Evolutionary conservation across 2,797 vertebrate genomes (phyloP).

Genomic region (Cryptoprocta ferox): DNA sequence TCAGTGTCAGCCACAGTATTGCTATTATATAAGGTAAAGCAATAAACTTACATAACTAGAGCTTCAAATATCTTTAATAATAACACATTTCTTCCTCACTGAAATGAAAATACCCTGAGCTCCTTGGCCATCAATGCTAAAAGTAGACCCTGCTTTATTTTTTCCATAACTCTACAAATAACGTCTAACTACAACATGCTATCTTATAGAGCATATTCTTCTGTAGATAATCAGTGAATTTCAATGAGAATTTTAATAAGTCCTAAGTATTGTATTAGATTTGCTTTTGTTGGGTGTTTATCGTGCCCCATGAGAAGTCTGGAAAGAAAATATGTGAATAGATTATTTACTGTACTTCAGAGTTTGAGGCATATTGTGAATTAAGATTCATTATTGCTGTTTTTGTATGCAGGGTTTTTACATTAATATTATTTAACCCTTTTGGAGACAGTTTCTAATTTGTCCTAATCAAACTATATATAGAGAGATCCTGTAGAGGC

Average conservation of each 20-base stretch:
- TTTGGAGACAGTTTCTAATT: constrained; percentile 22
- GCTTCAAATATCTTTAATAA: constrained; percentile 61
- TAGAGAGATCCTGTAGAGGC: background rate
- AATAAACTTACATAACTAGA: constrained; percentile 66
- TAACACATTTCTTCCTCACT: constrained; percentile 46
- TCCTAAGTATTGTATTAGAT: constrained; percentile 65
- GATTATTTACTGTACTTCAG: constrained; percentile 32
- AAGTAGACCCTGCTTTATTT: constrained; percentile 44
- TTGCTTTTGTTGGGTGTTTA: constrained; percentile 57
- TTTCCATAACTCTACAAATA: constrained; percentile 69
- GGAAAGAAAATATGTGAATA: background rate
- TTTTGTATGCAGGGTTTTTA: background rate
- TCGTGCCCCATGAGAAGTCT: background rate
- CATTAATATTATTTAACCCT: background rate
- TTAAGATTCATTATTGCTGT: constrained; percentile 54
- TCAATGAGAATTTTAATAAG: constrained; percentile 81
- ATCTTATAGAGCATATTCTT: constrained; percentile 16
- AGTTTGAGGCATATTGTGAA: background rate
- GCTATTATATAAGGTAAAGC: constrained; percentile 58
- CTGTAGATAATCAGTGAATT: constrained; percentile 73
- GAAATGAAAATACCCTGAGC: constrained; percentile 62
- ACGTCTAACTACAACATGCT: background rate
- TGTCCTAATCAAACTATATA: background rate
- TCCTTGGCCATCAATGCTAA: background rate
- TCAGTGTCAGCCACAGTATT: constrained; percentile 49